These are phyloP conservation scores for Habrosyne pyritoides DNA, from an alignment of 2,888 invertebrate species.

Conservation along the genomic window DNA sequence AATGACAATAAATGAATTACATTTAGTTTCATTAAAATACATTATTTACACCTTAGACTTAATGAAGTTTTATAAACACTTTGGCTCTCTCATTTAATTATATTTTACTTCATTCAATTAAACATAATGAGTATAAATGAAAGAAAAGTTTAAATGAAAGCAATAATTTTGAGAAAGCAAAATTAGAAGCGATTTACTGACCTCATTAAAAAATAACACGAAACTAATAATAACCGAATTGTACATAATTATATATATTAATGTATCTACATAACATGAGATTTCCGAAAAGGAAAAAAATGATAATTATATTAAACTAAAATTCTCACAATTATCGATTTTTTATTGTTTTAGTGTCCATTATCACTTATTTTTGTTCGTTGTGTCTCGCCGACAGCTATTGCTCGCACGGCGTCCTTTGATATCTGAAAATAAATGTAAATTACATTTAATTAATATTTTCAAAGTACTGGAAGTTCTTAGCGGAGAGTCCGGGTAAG, in stretches of 20 bases:
- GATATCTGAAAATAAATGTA: conserved; percentile 66
- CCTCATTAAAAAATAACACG: conserved; percentile 43
- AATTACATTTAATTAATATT: background rate
- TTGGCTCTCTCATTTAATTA: conserved; percentile 69
- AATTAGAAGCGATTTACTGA: conserved; percentile 50
- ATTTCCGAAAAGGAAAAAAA: conserved; percentile 58
- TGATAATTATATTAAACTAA: conserved; percentile 50
- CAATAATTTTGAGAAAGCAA: conserved; percentile 49
- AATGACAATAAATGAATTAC: conserved; percentile 70
- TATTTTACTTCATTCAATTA: conserved; percentile 47
- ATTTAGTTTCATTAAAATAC: conserved; percentile 59
- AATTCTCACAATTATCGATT: conserved; percentile 52
- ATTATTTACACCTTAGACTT: conserved; percentile 70
- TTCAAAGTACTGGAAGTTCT: no score
- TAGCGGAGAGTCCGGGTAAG: no score
- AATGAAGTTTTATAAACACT: conserved; percentile 65
- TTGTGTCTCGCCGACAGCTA: conserved; percentile 73
- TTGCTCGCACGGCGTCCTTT: conserved; percentile 76
- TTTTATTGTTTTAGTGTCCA: conserved; percentile 54
- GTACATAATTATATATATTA: conserved; percentile 58
- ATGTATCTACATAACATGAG: conserved; percentile 62
- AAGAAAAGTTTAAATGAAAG: conserved; percentile 33
- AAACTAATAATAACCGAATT: conserved; percentile 49
- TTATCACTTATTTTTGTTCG: conserved; percentile 73
- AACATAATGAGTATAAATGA: conserved; percentile 73